Evolutionary conservation across 30 jellyfish, hydroid and myxozoan genomes (phyloP), one percentile per base, ranked within the genome.

Genomic region (Haliclystus octoradiatus): DNA sequence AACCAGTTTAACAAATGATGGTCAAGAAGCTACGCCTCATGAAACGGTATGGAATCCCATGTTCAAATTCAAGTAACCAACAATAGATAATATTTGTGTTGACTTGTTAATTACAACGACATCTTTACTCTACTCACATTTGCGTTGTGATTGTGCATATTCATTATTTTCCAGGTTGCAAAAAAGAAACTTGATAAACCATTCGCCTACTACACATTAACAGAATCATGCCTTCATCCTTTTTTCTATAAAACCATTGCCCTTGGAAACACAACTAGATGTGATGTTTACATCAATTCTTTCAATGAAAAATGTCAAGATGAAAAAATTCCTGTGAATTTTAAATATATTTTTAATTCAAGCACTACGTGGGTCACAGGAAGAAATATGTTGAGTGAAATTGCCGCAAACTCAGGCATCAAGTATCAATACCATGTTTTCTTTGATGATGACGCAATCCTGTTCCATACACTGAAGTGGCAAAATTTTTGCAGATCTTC

Each of bases 191-290:
- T n/a, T n/a, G 79, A 66, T 68, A 75, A 75, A 50, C 79, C 87
- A 47, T 79, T 79, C 70, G 93, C 84, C 0, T 79, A 79, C 31
- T 79, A 79, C 74, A 65, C 69, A 5, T 30, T 79, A 12, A 79
- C 93, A 0, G 84, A 79, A 50, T 47, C 69, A 71, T 79, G 93
- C 72, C 57, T 40, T 40, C 14, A 19, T 5, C 14, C 9, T 40
- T 40, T 40, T 40, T 40, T 40, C 57, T 19, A 40, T 5, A 5
- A 5, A 5, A 40, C 9, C 14, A 40, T 9, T 57, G 26, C 12
- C 23, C 31, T 57, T 15, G 69, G 69, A 23, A 57, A 57, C 31
- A 57, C 12, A 15, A 5, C 69, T 9, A 57, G 13, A 9, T 57
- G 26, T 15, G 69, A 57, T 57, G 69, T 57, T 57, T 57, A 15